Conservation (phyloP, 2,113 vertebrate genomes). For the Macquaria ambigua region DNA sequence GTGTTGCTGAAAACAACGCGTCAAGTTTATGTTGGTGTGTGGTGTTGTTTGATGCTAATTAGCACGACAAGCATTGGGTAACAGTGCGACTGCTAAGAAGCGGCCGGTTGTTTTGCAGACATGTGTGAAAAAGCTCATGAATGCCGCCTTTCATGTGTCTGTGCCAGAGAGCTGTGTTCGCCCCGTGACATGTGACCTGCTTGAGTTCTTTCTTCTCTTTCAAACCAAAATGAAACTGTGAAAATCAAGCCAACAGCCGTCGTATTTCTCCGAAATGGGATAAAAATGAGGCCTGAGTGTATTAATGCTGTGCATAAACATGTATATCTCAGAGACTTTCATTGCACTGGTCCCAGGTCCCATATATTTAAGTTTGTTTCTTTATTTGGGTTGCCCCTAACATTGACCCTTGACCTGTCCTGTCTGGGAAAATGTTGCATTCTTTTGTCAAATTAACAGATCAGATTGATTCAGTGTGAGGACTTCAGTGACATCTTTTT, state of each 20-base stretch:
- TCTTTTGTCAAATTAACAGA: slow-evolving; percentile 7
- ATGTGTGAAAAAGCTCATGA: slow-evolving; percentile 72
- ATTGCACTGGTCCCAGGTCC: neutral
- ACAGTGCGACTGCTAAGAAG: slow-evolving; percentile 45
- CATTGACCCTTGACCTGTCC: neutral
- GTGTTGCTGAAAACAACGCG: slow-evolving; percentile 34
- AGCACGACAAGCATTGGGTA: slow-evolving; percentile 44
- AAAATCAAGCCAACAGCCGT: slow-evolving; percentile 16
- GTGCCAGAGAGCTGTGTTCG: slow-evolving; percentile 39
- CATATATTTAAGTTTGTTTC: neutral
- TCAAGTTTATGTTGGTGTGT: slow-evolving; percentile 32
- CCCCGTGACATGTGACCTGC: slow-evolving; percentile 76
- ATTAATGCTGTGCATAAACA: neutral
- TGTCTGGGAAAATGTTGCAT: slow-evolving; percentile 4
- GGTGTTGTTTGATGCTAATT: slow-evolving; percentile 60
- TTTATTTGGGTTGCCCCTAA: neutral
- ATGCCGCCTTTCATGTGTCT: slow-evolving; percentile 77
- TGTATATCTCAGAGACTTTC: neutral
- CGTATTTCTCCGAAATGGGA: neutral
- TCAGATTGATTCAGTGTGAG: neutral
- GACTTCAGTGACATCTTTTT: slow-evolving; percentile 12
- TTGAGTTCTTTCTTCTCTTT: slow-evolving; percentile 63
- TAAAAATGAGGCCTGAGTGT: neutral
- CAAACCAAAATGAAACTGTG: slow-evolving; percentile 58
- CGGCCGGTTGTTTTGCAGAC: slow-evolving; percentile 66